A percentile compares a stretch with the other conserved stretches of the same genome.
Evolutionary conservation across 2,113 vertebrate species (phyloP).

Genomic region (human): DNA sequence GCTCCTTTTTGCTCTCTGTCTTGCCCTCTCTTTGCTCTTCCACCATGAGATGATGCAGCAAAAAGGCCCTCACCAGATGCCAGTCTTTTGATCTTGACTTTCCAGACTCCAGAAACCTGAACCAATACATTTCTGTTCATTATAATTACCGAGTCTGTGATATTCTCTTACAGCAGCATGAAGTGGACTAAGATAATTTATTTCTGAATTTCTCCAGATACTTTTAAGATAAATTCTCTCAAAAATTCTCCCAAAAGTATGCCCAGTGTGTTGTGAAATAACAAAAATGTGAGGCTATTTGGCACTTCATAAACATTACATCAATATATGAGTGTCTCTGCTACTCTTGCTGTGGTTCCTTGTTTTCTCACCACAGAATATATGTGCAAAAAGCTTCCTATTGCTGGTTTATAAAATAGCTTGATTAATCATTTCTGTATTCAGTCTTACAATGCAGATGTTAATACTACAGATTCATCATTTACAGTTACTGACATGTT

Average conservation of each 20-base stretch:
- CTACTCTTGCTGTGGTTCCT: not conserved
- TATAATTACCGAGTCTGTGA: rapidly evolving
- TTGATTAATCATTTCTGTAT: not conserved
- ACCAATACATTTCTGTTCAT: not conserved
- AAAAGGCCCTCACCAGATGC: not conserved
- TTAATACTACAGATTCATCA: not conserved
- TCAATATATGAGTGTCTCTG: not conserved
- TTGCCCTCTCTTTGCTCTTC: not conserved
- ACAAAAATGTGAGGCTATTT: rapidly evolving
- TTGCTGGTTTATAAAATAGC: not conserved
- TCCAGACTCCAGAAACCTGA: not conserved
- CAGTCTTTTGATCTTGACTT: not conserved
- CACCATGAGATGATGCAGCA: too few species aligned
- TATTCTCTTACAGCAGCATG: not conserved
- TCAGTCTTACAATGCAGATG: not conserved
- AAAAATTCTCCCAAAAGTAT: not conserved
- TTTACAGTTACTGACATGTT: not conserved
- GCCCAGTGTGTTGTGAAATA: not conserved
- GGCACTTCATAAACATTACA: not conserved
- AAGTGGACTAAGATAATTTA: not conserved
- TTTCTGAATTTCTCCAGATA: not conserved
- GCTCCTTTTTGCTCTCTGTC: not conserved
- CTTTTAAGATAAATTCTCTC: not conserved
- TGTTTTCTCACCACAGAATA: not conserved
- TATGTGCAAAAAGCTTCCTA: not conserved